Conservation (phyloP, 2,888 invertebrate genomes). For the Apamea crenata region DNA sequence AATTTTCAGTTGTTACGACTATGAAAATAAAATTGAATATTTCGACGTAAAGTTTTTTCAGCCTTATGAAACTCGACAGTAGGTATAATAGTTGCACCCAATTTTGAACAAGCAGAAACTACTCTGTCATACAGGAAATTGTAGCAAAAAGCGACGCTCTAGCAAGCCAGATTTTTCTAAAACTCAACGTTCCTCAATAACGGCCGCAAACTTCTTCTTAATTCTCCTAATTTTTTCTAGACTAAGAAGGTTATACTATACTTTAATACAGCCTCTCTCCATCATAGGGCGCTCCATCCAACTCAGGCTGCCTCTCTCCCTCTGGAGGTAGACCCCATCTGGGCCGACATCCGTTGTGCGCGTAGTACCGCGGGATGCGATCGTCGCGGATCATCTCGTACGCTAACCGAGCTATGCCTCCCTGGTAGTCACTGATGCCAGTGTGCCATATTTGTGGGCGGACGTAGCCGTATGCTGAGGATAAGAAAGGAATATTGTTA, state of each 20-base stretch:
- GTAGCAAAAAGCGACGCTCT: background rate
- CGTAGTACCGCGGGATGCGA: slow-evolving; percentile 80
- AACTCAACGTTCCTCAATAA: background rate
- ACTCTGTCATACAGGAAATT: background rate
- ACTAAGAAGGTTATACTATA: background rate
- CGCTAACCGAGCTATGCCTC: slow-evolving; percentile 82
- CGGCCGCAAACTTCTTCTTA: background rate
- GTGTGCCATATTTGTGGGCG: slow-evolving; percentile 81
- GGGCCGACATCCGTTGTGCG: slow-evolving; percentile 82
- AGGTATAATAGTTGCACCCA: background rate
- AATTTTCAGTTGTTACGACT: background rate
- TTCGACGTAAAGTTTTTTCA: background rate
- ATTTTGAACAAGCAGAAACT: background rate
- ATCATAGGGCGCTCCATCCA: slow-evolving; percentile 82
- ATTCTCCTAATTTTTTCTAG: background rate
- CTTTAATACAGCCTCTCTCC: slow-evolving; percentile 83
- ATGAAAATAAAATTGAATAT: background rate
- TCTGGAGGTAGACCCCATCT: slow-evolving; percentile 85
- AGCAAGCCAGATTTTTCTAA: too few species aligned
- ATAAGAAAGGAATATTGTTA: background rate
- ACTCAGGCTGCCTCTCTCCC: slow-evolving; percentile 81
- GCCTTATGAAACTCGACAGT: background rate
- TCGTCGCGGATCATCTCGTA: slow-evolving; percentile 85
- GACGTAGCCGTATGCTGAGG: slow-evolving; percentile 81
- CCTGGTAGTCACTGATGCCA: slow-evolving; percentile 83